Base-by-base conservation (phyloP, 2,888 invertebrate species). In the Meandrusa payeni region DNA sequence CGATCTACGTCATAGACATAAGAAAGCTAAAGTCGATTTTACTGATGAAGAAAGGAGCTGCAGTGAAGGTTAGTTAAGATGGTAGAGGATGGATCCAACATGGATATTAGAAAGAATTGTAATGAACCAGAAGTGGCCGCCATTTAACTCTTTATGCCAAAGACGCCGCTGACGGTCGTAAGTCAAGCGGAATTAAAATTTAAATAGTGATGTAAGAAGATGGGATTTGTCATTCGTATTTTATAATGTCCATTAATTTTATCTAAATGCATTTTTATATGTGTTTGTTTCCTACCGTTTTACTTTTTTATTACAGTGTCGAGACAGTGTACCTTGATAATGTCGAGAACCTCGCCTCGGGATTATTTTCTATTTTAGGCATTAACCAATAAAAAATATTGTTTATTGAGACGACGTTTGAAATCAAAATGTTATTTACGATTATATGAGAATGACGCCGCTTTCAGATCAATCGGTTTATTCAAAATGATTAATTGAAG, bases 181-280 rank as follows among this genome's bases (percentile, higher is more conserved):
- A 66, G 69, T 56, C 48, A 51, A 57, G 49, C 49, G 50, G 59
- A 61, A 57, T 58, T 57, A 63, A 56, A 53, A 42, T 57, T 58
- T 57, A 63, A 56, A 53, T 43, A 51, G 46, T 50, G 41, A 46
- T 54, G 47, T 50, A 57, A 57, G 55, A 50, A 52, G 47, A 49
- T 50, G 50, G 60, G 51, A 64, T 64, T 64, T 66, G 72, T 70
- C 68, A 64, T 68, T 68, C 57, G 52, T 43, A 52, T 55, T 76
- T 75, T 71, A 76, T 67, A 65, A 66, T 66, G 64, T 58, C 69
- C 69, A 71, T 74, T 67, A 74, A 72, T 57, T 50, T 76, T 73
- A 77, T 77, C 76, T 75, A 67, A 71, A 71, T 70, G 73, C 61
- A 55, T 64, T 65, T 71, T 74, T 72, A 75, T 70, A 60, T 61